Evolutionary conservation across 2,797 vertebrate genomes (phyloP), one percentile per base, ranked within the genome.

Genomic region (Gymnoscopelus microlampas): DNA sequence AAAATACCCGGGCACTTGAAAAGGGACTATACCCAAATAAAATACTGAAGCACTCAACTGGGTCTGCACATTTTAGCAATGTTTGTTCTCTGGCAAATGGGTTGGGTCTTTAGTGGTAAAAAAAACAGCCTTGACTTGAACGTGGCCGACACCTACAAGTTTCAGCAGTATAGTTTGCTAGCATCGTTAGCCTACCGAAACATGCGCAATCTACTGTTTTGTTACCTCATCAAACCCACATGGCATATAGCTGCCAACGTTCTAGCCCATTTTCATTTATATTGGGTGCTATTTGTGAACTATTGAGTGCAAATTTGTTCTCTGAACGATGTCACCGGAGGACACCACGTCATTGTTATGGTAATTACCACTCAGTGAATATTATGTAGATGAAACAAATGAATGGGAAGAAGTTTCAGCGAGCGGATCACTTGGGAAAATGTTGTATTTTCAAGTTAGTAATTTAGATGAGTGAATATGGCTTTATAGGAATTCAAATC

Each of bases 311-410:
- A 78, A 86, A 87, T 88, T 84, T 83, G 73, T 84, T 82, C 74
- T 77, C 66, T 67, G 72, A 85, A 81, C 79, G 74, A 80, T 85
- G 81, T 85, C 87, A 90, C 77, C 55, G 1, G 82, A 91, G 89
- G 85, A 90, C 85, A 84, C 61, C 78, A 80, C 76, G 83, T 89
- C 84, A 85, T 89, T 87, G 83, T 89, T 83, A 83, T 89, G 88
- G 76, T 90, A 86, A 91, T 91, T 88, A 82, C 70, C 70, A 74
- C 72, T 80, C 83, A 77, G 68, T 76, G 68, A 87, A 88, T 44
- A 89, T 89, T 83, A 87, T 85, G 86, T 69, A 83, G 80, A 91
- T 90, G 83, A 83, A 87, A 85, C 84, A 87, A 89, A 79, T 79
- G 72, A 88, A 90, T 73, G 66, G 79, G 71, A 72, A 70, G 83